Evolutionary conservation across 2,797 vertebrate genomes (phyloP), one percentile per base, ranked within the genome.

Genomic region (Mus minutoides): DNA sequence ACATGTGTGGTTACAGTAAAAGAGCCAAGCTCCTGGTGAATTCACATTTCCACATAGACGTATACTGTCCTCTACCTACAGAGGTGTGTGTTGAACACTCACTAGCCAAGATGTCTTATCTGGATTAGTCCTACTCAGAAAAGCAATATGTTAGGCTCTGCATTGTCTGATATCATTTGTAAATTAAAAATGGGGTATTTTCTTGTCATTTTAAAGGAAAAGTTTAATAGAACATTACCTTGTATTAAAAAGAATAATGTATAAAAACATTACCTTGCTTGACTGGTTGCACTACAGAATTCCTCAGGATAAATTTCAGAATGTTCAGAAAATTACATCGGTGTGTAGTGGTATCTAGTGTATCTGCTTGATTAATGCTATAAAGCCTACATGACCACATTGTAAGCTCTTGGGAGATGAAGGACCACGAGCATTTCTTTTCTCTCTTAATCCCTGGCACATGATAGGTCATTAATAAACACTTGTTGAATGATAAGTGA

Each of bases 401-500:
- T 78, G 0, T 90, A 76, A 69, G 34, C 29, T 29, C 22, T 62
- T 96, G 73, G 60, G 40, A 73, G 54, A 52, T 87, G 12, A 94
- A 29, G 62, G n/a, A 37, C 24, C 17, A 26, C n/a, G 26, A 24
- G 17, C 22, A 67, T 80, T 91, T 96, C 31, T 96, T 21, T 71
- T 91, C 46, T 90, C 31, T 90, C 62, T 34, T 1, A n/a, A 13
- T 75, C 13, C 31, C 21, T 87, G 26, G 73, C 56, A 19, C 52
- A n/a, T 71, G 60, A n/a, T 46, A 71, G 60, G 22, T 29, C 67
- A 49, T 83, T 75, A 29, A 19, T 58, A 67, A 96, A 43, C 83
- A 40, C 62, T 75, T 89, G 49, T 90, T 80, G 56, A 93, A 13
- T 95, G 62, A 40, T 90, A 90, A 69, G 49, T 56, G 73, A 37